Evolutionary conservation across 2,888 invertebrate species (phyloP), one percentile per base, ranked within the genome.

Genomic region (Xestia rhomboidea): DNA sequence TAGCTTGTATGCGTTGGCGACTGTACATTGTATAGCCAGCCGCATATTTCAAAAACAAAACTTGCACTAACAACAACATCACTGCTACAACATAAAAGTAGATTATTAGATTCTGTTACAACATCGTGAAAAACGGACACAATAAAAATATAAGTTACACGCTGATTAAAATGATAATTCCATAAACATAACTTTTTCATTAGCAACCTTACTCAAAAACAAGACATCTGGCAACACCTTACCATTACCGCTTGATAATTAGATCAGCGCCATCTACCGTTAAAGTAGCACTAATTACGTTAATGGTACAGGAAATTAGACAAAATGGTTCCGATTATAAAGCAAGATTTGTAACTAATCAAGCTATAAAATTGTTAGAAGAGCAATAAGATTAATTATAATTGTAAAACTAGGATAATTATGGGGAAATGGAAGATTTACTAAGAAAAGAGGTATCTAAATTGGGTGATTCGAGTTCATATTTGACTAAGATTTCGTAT

Each of bases 231-330:
- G 73, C 46, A 69, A 70, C 73, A 74, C 18, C 24, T 41, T 24
- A 10, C 46, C 3, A 8, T 30, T 60, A 49, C 51, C 49, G 6
- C 15, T 18, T 38, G 24, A 49, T 67, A 84, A 84, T 62, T 24
- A 46, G 7, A 75, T 60, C 63, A 78, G 41, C 82, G 88, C 83
- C 85, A 88, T 83, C 83, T 85, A 79, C 80, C 80, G 75, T 73
- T 81, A 70, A 60, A 69, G 18, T 72, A 70, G 68, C 38, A 73
- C 67, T 63, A 79, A 88, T 83, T 79, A 81, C 63, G 30, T 81
- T 72, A 44, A 81, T 51, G 8, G 63, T 27, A 72, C 79, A 77
- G 79, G 82, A 83, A 85, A 88, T 88, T 81, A 72, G 71, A 85
- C 83, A 82, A 83, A 79, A 82, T 68, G 73, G 62, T 51, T 79